These are phyloP conservation scores for Acrocyrtus sp. DNA, from an alignment of 2,888 invertebrate genomes.

Conservation along the genomic window DNA sequence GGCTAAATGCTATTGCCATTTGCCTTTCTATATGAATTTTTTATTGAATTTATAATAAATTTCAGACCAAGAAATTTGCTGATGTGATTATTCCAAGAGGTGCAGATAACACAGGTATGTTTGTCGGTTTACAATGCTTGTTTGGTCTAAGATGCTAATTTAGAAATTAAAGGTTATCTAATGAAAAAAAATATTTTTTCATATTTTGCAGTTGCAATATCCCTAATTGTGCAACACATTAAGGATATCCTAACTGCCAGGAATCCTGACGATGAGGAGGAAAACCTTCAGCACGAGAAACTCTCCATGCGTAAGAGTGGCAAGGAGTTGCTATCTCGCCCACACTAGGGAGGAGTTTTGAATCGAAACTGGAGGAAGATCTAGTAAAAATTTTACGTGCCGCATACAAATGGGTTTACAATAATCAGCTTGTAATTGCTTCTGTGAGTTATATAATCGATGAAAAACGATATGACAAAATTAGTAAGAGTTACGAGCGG, in stretches of 20 bases:
- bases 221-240: constrained; percentile 99
- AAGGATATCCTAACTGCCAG: constrained; percentile 73
- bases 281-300: constrained; percentile 11
- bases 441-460: no score
- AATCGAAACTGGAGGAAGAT: no score
- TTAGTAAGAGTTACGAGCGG: no score
- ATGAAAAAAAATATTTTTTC: constrained; percentile 4
- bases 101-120: constrained; percentile 95
- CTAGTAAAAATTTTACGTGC: no score
- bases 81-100: constrained; percentile 99
- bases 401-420: no score
- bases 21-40: not conserved
- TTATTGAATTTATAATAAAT: no score
- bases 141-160: not conserved
- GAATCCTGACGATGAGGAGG: constrained; percentile 14
- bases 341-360: constrained; percentile 65
- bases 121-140: not conserved
- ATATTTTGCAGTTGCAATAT: constrained; percentile 97
- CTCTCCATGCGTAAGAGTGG: constrained; percentile 22
- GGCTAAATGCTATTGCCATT: not conserved
- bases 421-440: no score
- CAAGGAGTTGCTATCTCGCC: constrained; percentile 31
- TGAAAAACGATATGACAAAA: no score
- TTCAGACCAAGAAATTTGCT: constrained; percentile 98
- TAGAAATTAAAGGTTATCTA: not conserved